Evolutionary conservation across 2,113 vertebrate species (phyloP).

Genomic region (Cacatua alba): DNA sequence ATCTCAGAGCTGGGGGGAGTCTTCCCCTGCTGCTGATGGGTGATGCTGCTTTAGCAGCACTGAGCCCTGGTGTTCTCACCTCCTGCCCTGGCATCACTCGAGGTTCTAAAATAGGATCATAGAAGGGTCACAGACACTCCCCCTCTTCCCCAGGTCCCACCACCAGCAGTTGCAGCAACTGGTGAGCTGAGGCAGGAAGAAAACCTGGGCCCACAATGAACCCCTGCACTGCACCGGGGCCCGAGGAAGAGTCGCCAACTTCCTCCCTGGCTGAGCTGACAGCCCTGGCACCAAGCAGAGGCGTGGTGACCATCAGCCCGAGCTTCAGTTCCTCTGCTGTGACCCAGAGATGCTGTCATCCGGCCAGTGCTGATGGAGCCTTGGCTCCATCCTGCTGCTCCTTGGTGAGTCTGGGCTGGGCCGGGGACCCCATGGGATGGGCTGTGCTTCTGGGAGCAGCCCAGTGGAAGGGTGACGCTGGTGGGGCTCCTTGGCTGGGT

Average conservation of each 20-base stretch:
- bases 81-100: no score
- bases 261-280: background rate
- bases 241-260: background rate
- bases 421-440: rapidly evolving
- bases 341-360: background rate
- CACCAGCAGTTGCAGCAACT: background rate
- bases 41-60: background rate
- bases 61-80: background rate
- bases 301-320: background rate
- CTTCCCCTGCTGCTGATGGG: background rate
- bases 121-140: background rate
- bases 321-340: background rate
- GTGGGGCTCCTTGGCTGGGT: background rate
- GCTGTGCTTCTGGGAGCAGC: background rate
- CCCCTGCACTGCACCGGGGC: rapidly evolving
- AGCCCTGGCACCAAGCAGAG: background rate
- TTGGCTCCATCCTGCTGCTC: background rate
- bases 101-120: background rate
- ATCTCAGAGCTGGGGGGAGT: background rate
- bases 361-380: rapidly evolving
- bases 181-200: background rate
- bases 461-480: rapidly evolving
- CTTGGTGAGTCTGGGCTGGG: background rate
- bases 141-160: no score
- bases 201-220: rapidly evolving